Conservation (phyloP, 2,888 invertebrate species). For the Apodemia zela region DNA sequence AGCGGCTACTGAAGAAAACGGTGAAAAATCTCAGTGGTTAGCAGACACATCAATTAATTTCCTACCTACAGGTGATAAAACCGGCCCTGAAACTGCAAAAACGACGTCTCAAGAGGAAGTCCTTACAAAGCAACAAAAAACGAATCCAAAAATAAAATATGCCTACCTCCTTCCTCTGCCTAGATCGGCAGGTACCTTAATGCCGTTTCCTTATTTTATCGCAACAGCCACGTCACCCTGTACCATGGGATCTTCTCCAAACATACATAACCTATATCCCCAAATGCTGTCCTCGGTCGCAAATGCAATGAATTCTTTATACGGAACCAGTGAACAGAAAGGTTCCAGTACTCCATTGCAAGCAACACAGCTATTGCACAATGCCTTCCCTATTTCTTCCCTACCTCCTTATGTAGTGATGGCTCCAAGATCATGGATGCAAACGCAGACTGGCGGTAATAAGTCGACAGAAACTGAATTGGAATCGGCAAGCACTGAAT, state of each 20-base stretch:
- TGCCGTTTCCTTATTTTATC: constrained; percentile 48
- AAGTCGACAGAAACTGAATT: constrained; percentile 34
- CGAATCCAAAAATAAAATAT: constrained; percentile 50
- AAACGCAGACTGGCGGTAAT: constrained; percentile 37
- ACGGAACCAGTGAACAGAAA: constrained; percentile 51
- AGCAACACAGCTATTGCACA: constrained; percentile 50
- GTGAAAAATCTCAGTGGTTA: constrained; percentile 61
- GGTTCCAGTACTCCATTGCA: constrained; percentile 39
- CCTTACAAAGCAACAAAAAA: constrained; percentile 45
- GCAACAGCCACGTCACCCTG: constrained; percentile 34
- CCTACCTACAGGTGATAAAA: constrained; percentile 40
- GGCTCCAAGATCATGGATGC: constrained; percentile 57
- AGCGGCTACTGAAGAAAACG: constrained; percentile 66
- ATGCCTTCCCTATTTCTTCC: constrained; percentile 55
- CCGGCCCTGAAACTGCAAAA: constrained; percentile 22
- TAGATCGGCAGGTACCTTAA: constrained; percentile 39
- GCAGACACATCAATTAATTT: constrained; percentile 64
- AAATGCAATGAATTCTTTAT: constrained; percentile 51
- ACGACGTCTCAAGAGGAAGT: constrained; percentile 42
- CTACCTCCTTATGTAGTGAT: constrained; percentile 63
- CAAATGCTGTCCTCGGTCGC: constrained; percentile 62
- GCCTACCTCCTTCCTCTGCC: constrained; percentile 50
- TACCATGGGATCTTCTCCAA: constrained; percentile 42
- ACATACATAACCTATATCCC: constrained; percentile 59
- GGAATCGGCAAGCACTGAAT: constrained; percentile 35